A percentile compares a stretch with the other conserved stretches of the same genome.
phyloP scores from a whole-genome alignment of 2,113 vertebrate genomes.

The Callorhinus ursinus region DNA sequence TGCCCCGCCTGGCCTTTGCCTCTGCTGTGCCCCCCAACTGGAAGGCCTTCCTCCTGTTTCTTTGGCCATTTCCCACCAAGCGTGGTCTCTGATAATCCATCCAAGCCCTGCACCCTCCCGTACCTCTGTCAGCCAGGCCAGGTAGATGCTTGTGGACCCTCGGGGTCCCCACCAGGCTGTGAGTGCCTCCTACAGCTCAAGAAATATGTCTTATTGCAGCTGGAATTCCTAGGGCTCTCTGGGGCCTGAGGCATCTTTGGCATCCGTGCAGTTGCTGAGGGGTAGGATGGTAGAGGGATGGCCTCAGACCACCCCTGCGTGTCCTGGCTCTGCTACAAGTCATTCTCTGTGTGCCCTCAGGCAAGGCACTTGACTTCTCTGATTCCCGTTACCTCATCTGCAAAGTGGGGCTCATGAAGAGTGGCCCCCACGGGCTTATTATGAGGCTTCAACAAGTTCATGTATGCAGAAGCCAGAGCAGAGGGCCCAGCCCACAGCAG shows the following conservation, averaged over 20 bases:
- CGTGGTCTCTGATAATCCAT: background rate
- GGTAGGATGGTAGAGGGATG: fast-evolving
- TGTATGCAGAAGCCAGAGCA: fast-evolving
- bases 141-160: background rate
- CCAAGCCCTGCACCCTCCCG: background rate
- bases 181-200: background rate
- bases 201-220: fast-evolving
- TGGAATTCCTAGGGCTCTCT: background rate
- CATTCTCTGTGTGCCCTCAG: background rate
- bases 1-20: fast-evolving
- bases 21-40: background rate
- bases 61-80: background rate
- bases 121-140: background rate
- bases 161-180: background rate
- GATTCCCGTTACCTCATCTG: background rate
- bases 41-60: too few relatives aligned
- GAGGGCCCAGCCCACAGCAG: fast-evolving
- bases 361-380: background rate
- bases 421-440: fast-evolving
- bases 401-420: background rate
- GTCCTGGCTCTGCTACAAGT: background rate
- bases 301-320: background rate
- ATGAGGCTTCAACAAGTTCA: background rate
- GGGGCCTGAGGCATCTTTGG: fast-evolving
- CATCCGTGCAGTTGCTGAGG: fast-evolving